phyloP scores from a whole-genome alignment of 2,888 invertebrate genomes.

The Dasypolia templi region DNA sequence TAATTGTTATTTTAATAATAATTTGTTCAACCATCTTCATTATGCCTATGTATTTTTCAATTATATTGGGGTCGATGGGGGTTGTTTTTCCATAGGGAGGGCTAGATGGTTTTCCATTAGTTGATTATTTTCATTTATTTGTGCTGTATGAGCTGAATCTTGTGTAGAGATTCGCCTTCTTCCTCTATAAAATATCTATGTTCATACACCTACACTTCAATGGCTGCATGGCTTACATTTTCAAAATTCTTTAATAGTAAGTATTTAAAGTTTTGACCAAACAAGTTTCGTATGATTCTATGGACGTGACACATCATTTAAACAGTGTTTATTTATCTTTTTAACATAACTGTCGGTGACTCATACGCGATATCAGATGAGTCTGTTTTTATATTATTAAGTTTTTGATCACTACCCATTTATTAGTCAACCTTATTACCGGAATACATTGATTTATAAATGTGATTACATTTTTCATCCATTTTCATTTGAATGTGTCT shows the following conservation, averaged over 20 bases:
- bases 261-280: slow-evolving; percentile 51
- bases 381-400: slow-evolving; percentile 37
- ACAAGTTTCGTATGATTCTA: slow-evolving; percentile 42
- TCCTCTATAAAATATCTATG: background rate
- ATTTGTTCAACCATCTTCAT: background rate
- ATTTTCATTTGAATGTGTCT: background rate
- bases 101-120: background rate
- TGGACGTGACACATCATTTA: slow-evolving; percentile 55
- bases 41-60: background rate
- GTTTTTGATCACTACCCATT: slow-evolving; percentile 28
- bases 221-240: slow-evolving; percentile 1
- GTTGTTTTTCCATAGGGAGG: background rate
- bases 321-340: slow-evolving; percentile 52
- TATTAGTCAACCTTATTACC: slow-evolving; percentile 24
- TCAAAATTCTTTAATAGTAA: slow-evolving; percentile 12
- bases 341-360: slow-evolving; percentile 43
- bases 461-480: background rate
- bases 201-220: background rate
- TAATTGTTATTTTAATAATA: slow-evolving; percentile 5
- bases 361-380: slow-evolving; percentile 47
- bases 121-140: background rate
- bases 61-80: background rate
- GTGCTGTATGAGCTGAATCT: background rate
- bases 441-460: slow-evolving; percentile 9
- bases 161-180: background rate